These are phyloP conservation scores for Chromobotia macracanthus DNA, from an alignment of 2,797 vertebrate species.

Conservation along the genomic window DNA sequence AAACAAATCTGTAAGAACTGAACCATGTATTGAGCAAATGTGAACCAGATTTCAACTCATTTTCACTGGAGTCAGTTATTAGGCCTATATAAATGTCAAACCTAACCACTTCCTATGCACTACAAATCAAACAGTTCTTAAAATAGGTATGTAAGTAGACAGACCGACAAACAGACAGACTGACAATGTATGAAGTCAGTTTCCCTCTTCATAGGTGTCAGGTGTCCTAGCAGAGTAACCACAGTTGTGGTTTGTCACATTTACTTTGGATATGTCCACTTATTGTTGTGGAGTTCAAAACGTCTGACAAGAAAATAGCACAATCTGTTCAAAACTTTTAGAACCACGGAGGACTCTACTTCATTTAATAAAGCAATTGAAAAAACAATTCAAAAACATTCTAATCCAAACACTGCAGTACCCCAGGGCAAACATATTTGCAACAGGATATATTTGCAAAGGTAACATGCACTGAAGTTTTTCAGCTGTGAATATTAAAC, in stretches of 20 bases:
- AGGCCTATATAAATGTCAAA: not conserved
- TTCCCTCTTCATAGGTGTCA: not conserved
- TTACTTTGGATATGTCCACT: not conserved
- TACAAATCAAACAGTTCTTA: too few relatives aligned
- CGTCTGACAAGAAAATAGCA: too few relatives aligned
- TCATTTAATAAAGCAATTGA: too few relatives aligned
- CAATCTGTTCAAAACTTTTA: too few relatives aligned
- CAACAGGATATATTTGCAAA: not conserved
- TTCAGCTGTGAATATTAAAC: too few relatives aligned
- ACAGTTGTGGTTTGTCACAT: not conserved
- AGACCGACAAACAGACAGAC: too few relatives aligned
- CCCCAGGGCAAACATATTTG: not conserved
- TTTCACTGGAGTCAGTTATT: not conserved
- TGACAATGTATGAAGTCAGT: too few relatives aligned
- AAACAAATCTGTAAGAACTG: conserved; percentile 3
- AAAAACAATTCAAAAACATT: too few relatives aligned
- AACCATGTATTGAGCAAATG: not conserved
- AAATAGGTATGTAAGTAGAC: too few relatives aligned
- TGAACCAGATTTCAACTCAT: not conserved
- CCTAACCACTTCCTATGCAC: not conserved
- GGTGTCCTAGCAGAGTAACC: not conserved
- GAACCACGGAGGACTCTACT: too few relatives aligned
- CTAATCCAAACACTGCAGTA: too few relatives aligned
- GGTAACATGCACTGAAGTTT: not conserved
- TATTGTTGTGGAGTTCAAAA: too few relatives aligned